Base-by-base conservation (phyloP, 2,888 invertebrate species). In the Drosophila peninsularis region DNA sequence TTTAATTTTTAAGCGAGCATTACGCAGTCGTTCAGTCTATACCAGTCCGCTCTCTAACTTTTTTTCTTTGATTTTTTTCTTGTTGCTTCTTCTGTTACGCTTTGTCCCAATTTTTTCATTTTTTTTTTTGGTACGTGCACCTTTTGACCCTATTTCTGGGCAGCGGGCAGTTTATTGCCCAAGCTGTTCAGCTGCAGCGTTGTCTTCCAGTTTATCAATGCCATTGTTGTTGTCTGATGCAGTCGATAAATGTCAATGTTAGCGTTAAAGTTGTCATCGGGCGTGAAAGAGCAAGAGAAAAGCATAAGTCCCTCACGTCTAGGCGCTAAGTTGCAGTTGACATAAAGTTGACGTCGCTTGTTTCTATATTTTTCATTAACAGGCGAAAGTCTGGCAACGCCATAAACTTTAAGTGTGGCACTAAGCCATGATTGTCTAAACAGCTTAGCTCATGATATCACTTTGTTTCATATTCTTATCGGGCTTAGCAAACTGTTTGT, bases 181-280 rank as follows among this genome's bases (percentile, higher is more conserved):
- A 55, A 71, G 71, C 41, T 67, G 72, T 73, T 68, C 37, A 68
- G 24, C 60, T 65, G 49, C 66, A 41, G 47, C 58, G 39, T 19
- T 50, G 64, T 52, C 50, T 30, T 44, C 32, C 24, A 41, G 14
- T 49, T 32, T 42, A 44, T 45, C 47, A 39, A 45, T 19, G 50
- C 17, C n/a, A 30, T 52, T 30, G 19, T 44, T 57, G 24, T 42
- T 49, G 37, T 47, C 41, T 49, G 57, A 21, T 69, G 19, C 14
- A 65, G 58, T 74, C 74, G 62, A 81, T 80, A 77, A 79, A 77
- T 71, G 80, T 77, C 80, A 71, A 47, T 47, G 32, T 45, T 54
- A 39, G 49, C 63, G 45, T 37, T 62, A 34, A 67, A 36, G 27
- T 37, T 63, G 57, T 58, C 72, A 54, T 34, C 62, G 54, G 50